Conservation (phyloP, 2,113 vertebrate genomes). For the Caloenas nicobarica region DNA sequence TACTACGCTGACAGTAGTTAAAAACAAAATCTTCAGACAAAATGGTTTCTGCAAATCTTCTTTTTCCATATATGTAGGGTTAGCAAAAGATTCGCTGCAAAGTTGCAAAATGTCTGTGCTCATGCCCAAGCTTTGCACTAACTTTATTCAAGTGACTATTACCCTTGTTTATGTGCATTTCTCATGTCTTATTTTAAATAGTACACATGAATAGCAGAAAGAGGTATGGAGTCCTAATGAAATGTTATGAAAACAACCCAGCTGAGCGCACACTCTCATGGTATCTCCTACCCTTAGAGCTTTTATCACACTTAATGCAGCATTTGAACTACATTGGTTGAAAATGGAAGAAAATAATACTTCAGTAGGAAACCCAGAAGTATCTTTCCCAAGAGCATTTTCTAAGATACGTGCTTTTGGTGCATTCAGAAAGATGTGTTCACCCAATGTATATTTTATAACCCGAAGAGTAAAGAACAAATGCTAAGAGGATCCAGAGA, state of each 20-base stretch:
- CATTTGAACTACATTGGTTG: background rate
- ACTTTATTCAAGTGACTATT: background rate
- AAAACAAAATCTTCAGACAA: background rate
- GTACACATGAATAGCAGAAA: background rate
- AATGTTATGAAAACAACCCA: background rate
- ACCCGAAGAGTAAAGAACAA: background rate
- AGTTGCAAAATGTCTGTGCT: background rate
- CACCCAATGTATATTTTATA: background rate
- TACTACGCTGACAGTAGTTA: background rate
- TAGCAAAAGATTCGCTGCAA: background rate
- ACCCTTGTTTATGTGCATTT: background rate
- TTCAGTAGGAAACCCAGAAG: background rate
- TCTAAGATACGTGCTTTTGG: background rate
- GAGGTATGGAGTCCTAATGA: background rate
- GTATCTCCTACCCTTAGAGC: background rate
- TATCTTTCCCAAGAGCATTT: background rate
- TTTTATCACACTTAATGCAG: background rate
- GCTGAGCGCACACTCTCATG: background rate
- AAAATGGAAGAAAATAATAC: background rate
- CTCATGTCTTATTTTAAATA: background rate
- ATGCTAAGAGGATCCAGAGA: slow-evolving; percentile 1
- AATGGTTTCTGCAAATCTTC: background rate
- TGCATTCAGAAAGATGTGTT: background rate
- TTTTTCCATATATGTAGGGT: background rate
- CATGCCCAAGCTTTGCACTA: background rate